These are phyloP conservation scores for Hirtodrosophila cameraria DNA, from an alignment of 2,888 invertebrate species.

Conservation along the genomic window DNA sequence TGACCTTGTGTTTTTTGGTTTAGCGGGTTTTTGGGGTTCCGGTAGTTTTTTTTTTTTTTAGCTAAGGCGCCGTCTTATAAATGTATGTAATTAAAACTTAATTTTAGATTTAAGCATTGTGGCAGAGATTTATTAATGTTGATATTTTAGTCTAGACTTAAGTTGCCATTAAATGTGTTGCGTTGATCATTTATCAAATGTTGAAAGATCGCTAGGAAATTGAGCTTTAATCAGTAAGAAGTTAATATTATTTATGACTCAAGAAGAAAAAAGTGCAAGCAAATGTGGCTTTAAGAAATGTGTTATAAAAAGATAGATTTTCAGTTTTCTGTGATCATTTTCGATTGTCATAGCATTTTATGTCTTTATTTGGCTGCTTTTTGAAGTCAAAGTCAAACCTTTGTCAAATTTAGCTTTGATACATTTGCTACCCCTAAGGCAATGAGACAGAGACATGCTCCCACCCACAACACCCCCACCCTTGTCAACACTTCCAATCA, in stretches of 20 bases:
- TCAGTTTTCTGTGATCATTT: slow-evolving; percentile 20
- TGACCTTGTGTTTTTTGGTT: slow-evolving; percentile 31
- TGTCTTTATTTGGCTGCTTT: slow-evolving; percentile 39
- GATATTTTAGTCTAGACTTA: slow-evolving; percentile 34
- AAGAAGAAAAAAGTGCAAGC: no score
- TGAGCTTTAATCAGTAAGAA: background rate
- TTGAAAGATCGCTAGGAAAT: slow-evolving; percentile 1
- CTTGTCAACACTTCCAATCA: slow-evolving; percentile 64
- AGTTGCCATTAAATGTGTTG: slow-evolving; percentile 42
- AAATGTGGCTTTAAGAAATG: no score
- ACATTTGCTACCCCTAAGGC: slow-evolving; percentile 48
- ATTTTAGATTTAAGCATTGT: slow-evolving; percentile 54
- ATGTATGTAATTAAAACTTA: slow-evolving; percentile 61
- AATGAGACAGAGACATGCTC: slow-evolving; percentile 30
- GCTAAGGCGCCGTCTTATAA: slow-evolving; percentile 48
- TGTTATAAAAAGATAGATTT: background rate
- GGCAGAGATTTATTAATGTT: slow-evolving; percentile 62
- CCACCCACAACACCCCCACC: no score
- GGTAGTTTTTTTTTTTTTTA: slow-evolving; percentile 38
- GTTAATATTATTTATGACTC: no score
- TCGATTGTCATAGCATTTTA: slow-evolving; percentile 50
- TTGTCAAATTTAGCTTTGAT: slow-evolving; percentile 70
- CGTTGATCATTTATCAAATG: slow-evolving; percentile 55
- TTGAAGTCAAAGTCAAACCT: slow-evolving; percentile 66
- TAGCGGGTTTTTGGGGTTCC: slow-evolving; percentile 44